Evolutionary conservation across 2,888 invertebrate species (phyloP).

Genomic region (Panzeria rudis): DNA sequence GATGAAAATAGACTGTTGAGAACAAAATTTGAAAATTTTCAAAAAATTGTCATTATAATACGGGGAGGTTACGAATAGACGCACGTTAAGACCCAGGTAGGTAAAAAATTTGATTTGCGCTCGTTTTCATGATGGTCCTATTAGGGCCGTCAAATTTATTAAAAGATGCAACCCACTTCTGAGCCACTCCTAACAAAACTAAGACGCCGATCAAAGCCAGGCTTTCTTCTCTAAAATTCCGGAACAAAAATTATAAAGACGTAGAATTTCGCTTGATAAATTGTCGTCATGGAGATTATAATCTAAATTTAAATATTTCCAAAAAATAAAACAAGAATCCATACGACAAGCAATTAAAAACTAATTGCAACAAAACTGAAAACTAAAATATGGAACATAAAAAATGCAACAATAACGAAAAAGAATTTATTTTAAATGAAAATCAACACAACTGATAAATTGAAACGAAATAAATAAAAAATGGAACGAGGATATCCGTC

Average conservation of each 20-base stretch:
- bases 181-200: too few relatives aligned
- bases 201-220: too few relatives aligned
- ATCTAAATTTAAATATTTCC: not conserved
- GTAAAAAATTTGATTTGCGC: too few relatives aligned
- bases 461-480: conserved; percentile 22
- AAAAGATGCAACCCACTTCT: too few relatives aligned
- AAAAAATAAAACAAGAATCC: not conserved
- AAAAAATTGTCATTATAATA: too few relatives aligned
- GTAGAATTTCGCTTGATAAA: not conserved
- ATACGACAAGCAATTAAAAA: not conserved
- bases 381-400: not conserved
- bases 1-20: not conserved
- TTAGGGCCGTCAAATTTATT: too few relatives aligned
- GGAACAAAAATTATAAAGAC: too few relatives aligned
- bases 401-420: not conserved
- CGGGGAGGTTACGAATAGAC: too few relatives aligned
- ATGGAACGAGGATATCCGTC: conserved; percentile 65
- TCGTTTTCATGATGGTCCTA: too few relatives aligned
- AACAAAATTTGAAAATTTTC: too few relatives aligned
- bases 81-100: too few relatives aligned
- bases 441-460: conserved; percentile 38
- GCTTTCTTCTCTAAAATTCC: too few relatives aligned
- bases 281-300: not conserved
- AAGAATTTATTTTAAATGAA: conserved; percentile 14
- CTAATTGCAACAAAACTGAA: not conserved